These are phyloP conservation scores for Fopius arisanus DNA, from an alignment of 1,140 invertebrate genomes.

Conservation along the genomic window DNA sequence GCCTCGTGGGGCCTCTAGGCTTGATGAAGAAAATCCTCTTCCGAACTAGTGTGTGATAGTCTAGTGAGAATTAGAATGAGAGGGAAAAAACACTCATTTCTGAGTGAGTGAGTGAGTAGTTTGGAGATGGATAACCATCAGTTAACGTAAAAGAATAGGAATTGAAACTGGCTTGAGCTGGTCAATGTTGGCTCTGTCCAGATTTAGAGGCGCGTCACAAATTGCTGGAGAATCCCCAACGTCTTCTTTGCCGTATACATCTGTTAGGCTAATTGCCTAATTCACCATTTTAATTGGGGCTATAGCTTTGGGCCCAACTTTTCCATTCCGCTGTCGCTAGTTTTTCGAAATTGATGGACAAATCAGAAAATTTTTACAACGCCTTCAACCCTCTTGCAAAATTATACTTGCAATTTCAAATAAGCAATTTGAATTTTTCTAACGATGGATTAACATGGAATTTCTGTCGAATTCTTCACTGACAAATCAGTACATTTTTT, in stretches of 20 bases:
- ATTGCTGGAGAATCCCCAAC: neutral
- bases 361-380: neutral
- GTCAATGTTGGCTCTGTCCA: conserved; percentile 42
- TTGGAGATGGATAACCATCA: neutral
- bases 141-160: conserved; percentile 28
- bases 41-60: too few species aligned
- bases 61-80: too few species aligned
- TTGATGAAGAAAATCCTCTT: too few species aligned
- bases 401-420: too few species aligned
- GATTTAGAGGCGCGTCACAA: conserved; percentile 23
- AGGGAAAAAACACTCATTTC: neutral
- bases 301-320: conserved; percentile 34
- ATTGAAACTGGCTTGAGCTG: conserved; percentile 59
- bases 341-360: neutral
- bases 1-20: neutral
- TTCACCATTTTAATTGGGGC: conserved; percentile 26
- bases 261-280: conserved; percentile 42
- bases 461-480: too few species aligned
- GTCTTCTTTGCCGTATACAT: neutral
- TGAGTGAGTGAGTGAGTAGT: neutral
- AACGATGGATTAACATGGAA: too few species aligned
- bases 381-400: too few species aligned
- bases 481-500: too few species aligned
- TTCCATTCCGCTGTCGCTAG: neutral
- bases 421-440: too few species aligned